phyloP scores from a whole-genome alignment of 2,888 invertebrate species.

The Frankliniella fusca region DNA sequence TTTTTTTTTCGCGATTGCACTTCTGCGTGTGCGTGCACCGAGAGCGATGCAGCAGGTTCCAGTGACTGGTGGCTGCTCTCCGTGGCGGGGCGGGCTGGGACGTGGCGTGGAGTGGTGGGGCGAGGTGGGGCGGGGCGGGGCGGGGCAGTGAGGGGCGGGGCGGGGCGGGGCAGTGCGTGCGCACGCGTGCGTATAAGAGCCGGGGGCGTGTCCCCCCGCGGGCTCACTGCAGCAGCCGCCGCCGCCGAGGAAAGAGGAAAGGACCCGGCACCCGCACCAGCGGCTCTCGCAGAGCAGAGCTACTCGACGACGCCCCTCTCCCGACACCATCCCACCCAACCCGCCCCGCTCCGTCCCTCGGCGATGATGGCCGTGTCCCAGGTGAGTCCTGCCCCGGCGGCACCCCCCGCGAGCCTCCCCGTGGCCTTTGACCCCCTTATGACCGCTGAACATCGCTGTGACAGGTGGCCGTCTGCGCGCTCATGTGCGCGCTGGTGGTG shows the following conservation, averaged over 20 bases:
- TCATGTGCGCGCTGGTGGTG: not conserved
- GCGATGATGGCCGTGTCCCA: not conserved
- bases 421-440: constrained; percentile 31
- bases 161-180: not conserved
- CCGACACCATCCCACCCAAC: too few species aligned
- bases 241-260: not conserved
- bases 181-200: constrained; percentile 13
- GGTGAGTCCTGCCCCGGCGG: not conserved
- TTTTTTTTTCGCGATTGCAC: too few species aligned
- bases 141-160: not conserved
- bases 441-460: too few species aligned
- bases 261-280: not conserved
- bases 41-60: too few species aligned
- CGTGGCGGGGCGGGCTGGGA: not conserved
- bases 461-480: constrained; percentile 30
- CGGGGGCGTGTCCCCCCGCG: not conserved
- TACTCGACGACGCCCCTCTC: too few species aligned
- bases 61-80: too few species aligned
- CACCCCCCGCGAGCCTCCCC: constrained; percentile 23
- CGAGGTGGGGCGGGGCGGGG: not conserved
- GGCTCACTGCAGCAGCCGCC: not conserved
- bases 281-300: not conserved
- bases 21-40: too few species aligned
- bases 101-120: not conserved
- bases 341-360: too few species aligned